Evolutionary conservation across 2,888 invertebrate genomes (phyloP), one percentile per base, ranked within the genome.

Genomic region (Zele albiditarsus): DNA sequence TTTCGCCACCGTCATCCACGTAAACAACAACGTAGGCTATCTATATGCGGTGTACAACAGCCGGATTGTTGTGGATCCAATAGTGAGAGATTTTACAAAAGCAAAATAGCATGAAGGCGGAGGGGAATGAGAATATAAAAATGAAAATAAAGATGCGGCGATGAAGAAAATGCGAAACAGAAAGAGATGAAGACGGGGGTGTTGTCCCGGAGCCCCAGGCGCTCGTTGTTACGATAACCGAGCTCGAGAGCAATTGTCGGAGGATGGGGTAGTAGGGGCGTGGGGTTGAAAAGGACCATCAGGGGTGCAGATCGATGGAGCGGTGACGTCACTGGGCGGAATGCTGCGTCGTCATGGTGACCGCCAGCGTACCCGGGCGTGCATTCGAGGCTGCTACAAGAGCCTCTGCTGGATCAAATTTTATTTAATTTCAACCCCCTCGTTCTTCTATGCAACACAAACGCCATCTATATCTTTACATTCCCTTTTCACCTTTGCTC

Each of bases 321-420:
- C 89, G 82, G 85, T 88, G 89, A 88, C 88, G 89, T 89, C 88
- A 88, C 88, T 82, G 84, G 84, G 87, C 82, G 86, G 86, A 88
- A 89, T 84, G 88, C 88, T 89, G 89, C 86, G 88, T 89, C 83
- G 81, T 87, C 87, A 89, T 89, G 88, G 88, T 86, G 87, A 89
- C 89, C 89, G 89, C 89, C 89, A 87, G 88, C 87, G 86, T 85
- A 85, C 88, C 87, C 88, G 88, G 87, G 85, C 85, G 81, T 79
- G 66, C 68, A 71, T 75, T 75, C 62, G 62, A 75, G 71, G 75
- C 75, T 67, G 71, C 71, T 65, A 71, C 75, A 28, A 72, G 75
- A 71, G 62, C 71, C 75, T 71, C 60, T 42, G 68, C 31, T 70
- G 74, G 74, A 75, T 75, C 75, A 71, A 75, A 75, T 75, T 75